A percentile compares a stretch with the other conserved stretches of the same genome.
These are phyloP conservation scores for Varroa destructor DNA, from an alignment of 1,140 invertebrate genomes.

Conservation along the genomic window DNA sequence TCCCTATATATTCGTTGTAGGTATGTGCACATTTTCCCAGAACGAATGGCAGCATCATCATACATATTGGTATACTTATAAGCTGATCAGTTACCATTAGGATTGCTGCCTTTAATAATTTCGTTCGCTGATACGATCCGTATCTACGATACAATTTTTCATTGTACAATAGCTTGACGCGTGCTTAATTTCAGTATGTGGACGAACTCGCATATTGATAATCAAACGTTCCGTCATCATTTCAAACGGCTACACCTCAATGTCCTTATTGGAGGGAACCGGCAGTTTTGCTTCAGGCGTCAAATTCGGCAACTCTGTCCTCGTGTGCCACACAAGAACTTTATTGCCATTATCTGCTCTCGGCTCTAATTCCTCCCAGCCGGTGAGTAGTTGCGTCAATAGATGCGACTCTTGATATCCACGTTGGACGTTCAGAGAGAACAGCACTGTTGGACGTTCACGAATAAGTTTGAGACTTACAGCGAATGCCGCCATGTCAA, in stretches of 20 bases:
- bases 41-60: no score
- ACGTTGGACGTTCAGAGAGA: conserved; percentile 64
- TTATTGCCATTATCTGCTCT: conserved; percentile 75
- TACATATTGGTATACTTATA: no score
- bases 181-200: no score
- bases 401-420: conserved; percentile 88
- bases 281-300: conserved; percentile 48
- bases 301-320: conserved; percentile 69
- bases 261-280: conserved; percentile 44
- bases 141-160: no score
- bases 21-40: no score
- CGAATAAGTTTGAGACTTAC: conserved; percentile 70
- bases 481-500: conserved; percentile 97
- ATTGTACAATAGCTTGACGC: no score
- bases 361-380: conserved; percentile 65
- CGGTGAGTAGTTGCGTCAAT: conserved; percentile 59
- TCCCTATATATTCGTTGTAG: no score
- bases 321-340: conserved; percentile 90
- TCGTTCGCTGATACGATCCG: no score
- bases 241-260: conserved; percentile 31
- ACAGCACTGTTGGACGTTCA: conserved; percentile 58
- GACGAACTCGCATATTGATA: no score
- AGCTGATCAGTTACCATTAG: no score
- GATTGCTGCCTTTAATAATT: no score
- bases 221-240: no score